Evolutionary conservation across 2,113 vertebrate species (phyloP).

Genomic region (Taxidea taxus): DNA sequence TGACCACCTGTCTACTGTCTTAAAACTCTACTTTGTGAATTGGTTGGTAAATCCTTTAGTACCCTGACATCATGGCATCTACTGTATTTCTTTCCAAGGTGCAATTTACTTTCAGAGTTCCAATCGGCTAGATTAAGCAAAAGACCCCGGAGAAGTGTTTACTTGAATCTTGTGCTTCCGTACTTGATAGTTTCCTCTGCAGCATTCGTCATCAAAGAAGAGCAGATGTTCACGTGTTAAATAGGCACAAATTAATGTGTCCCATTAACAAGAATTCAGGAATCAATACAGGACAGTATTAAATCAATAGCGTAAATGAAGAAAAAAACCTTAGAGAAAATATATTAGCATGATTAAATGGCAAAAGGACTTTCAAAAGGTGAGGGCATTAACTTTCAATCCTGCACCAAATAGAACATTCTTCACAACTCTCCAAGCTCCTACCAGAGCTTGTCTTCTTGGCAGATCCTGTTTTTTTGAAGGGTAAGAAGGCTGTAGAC

Average conservation of each 20-base stretch:
- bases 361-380: conserved; percentile 53
- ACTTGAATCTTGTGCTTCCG: conserved; percentile 65
- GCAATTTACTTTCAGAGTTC: conserved; percentile 76
- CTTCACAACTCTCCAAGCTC: neutral
- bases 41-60: neutral
- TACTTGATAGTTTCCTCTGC: conserved; percentile 39
- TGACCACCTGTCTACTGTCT: conserved; percentile 27
- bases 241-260: conserved; percentile 64
- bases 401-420: conserved; percentile 63
- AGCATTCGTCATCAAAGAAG: conserved; percentile 55
- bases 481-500: conserved; percentile 26
- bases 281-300: conserved; percentile 68
- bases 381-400: conserved; percentile 60
- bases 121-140: conserved; percentile 32
- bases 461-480: conserved; percentile 46
- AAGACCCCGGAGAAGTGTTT: conserved; percentile 49
- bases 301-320: conserved; percentile 64
- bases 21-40: conserved; percentile 46
- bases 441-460: conserved; percentile 44
- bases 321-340: conserved; percentile 30
- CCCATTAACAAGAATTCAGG: conserved; percentile 58
- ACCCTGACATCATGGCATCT: neutral
- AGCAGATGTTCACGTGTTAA: conserved; percentile 53
- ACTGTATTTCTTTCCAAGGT: conserved; percentile 73
- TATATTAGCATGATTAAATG: conserved; percentile 44